Conservation (phyloP, 1,140 invertebrate species). For the Orussus abietinus region DNA sequence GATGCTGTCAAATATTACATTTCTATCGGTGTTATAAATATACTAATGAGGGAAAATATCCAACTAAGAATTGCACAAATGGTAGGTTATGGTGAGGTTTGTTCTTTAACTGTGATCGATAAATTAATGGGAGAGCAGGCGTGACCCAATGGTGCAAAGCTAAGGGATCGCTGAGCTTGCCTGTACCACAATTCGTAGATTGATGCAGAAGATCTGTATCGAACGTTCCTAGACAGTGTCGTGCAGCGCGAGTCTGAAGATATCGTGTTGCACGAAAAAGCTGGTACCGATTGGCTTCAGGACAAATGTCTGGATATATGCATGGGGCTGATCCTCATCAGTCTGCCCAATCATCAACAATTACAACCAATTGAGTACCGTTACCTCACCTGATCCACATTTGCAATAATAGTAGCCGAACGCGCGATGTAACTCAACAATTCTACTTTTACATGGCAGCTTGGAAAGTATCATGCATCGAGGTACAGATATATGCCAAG, state of each 20-base stretch:
- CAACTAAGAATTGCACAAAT: too few species aligned
- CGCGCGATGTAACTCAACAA: conserved; percentile 33
- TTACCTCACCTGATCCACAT: conserved; percentile 24
- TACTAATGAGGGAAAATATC: too few species aligned
- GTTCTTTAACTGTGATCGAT: too few species aligned
- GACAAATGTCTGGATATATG: conserved; percentile 88
- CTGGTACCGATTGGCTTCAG: conserved; percentile 79
- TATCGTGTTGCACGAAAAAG: conserved; percentile 89
- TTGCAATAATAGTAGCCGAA: conserved; percentile 30
- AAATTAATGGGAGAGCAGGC: conserved; percentile 17
- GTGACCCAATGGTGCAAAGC: conserved; percentile 16
- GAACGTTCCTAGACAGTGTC: conserved; percentile 59
- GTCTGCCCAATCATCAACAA: conserved; percentile 64
- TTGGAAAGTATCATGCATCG: conserved; percentile 31
- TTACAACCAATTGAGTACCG: conserved; percentile 17
- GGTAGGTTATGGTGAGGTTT: too few species aligned
- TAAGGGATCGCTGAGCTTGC: conserved; percentile 31
- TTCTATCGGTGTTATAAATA: too few species aligned
- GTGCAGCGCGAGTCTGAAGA: conserved; percentile 84
- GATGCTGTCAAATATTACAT: too few species aligned
- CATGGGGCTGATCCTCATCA: conserved; percentile 87
- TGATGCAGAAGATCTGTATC: conserved; percentile 29
- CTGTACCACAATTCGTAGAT: conserved; percentile 38
- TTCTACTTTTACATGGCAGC: conserved; percentile 35
- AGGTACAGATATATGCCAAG: too few species aligned